Base-by-base conservation (phyloP, 2,797 vertebrate genomes). In the Clarias laeviceps region DNA sequence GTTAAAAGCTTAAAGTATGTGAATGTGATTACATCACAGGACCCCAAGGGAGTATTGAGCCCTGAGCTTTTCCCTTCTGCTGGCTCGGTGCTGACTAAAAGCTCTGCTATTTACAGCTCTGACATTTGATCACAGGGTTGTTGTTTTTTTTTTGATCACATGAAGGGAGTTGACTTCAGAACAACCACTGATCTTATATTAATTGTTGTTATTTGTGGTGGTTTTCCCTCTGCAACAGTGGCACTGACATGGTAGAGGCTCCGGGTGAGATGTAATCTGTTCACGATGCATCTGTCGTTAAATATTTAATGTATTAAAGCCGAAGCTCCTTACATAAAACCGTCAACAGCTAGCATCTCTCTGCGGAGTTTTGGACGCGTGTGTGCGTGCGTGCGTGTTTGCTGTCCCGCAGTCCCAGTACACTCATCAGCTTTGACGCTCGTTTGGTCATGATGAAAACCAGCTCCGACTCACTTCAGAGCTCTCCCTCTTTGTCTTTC, bases 401-500 rank as follows among this genome's bases (percentile, higher is more conserved):
- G 40, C 59, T 69, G 18, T 83, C 83, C 83, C 76, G 5, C 56
- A n/a, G 73, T 64, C 62, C 80, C 40, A 59, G 27, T 40, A 18
- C 72, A 6, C 37, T 79, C 56, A 37, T 82, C 54, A 57, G 20
- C 40, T 68, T 29, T 83, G 50, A 82, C 45, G 77, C 81, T 82
- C 45, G 45, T 66, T 62, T 69, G 83, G 64, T 70, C 11, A 32
- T 87, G 86, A 85, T 87, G 84, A 83, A 89, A 83, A 22, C 1
- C 40, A 62, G 59, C 59, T 78, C 5, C 59, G 50, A 72, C 80
- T 70, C 72, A 85, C 59, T 66, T 86, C 56, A 70, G 62, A 83
- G 45, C 40, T 15, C 32, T 34, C 7, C 56, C 40, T 74, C 84
- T 86, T 61, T 65, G 68, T 57, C 24, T 85, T 84, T 65, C 80